Evolutionary conservation across 2,797 vertebrate species (phyloP), one percentile per base, ranked within the genome.

Genomic region (Synaphobranchus kaupii): DNA sequence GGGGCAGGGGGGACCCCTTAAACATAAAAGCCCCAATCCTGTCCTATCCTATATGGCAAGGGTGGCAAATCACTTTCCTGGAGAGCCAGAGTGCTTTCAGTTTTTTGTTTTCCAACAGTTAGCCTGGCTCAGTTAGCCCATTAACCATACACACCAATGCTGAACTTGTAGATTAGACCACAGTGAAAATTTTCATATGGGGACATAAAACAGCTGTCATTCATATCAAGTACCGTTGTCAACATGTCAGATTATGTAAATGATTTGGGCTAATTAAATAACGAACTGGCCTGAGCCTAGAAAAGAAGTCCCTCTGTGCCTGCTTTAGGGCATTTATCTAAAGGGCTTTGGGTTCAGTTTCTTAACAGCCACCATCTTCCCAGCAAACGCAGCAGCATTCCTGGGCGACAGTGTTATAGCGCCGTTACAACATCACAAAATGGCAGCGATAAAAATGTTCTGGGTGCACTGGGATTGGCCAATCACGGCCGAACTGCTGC

Each of bases 161-260:
- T 63, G 58, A 4, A 63, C 13, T 13, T 56, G 54, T 28, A 28
- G 63, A 25, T 10, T 8, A n/a, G 5, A 28, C 6, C 63, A 28
- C 22, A 66, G 63, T 28, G 63, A n/a, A 66, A 66, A 31, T 20
- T 78, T 58, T 73, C 73, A 78, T 48, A 56, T 52, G 39, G 44
- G 44, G 15, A 78, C n/a, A 58, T 56, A 48, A 81, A 81, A 44
- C 52, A 84, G 34, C 87, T 85, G 83, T 58, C 34, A 58, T 25
- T 86, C 15, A 25, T 56, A 34, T 52, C 85, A 68, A 76, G 47
- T 25, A 85, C 48, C 48, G 44, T 5, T 9, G 13, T n/a, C 5
- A 28, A n/a, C 25, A n/a, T 25, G 63, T 66, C 22, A 66, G 25
- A n/a, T 66, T 25, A 66, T 66, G 63, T n/a, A 15, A 28, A 66